phyloP scores from a whole-genome alignment of 2,888 invertebrate genomes.

The Tetragonisca angustula region DNA sequence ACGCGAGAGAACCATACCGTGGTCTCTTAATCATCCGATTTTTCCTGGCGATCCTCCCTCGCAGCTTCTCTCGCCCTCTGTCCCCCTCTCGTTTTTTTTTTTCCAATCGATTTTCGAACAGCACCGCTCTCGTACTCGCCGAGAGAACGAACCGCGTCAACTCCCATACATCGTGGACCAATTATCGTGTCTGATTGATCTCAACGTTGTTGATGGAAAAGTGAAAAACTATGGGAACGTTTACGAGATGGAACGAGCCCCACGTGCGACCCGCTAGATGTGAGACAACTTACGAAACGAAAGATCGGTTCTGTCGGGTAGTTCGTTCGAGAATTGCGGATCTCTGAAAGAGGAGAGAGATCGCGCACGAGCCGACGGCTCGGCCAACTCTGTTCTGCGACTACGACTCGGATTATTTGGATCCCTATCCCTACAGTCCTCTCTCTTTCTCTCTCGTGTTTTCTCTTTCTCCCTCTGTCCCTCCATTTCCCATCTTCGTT shows the following conservation, averaged over 20 bases:
- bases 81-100: slow-evolving; percentile 58
- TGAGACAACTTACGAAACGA: neutral
- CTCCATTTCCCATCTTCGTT: slow-evolving; percentile 71
- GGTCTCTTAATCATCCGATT: slow-evolving; percentile 79
- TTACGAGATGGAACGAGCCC: too few relatives aligned
- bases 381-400: slow-evolving; percentile 79
- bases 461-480: slow-evolving; percentile 68
- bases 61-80: neutral
- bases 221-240: too few relatives aligned
- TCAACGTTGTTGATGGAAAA: too few relatives aligned
- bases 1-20: slow-evolving; percentile 72
- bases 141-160: neutral
- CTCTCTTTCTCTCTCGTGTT: slow-evolving; percentile 65
- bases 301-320: neutral
- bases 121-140: neutral
- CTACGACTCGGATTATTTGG: slow-evolving; percentile 80
- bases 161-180: neutral
- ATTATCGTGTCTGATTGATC: neutral
- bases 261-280: too few relatives aligned
- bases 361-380: slow-evolving; percentile 82
- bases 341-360: neutral
- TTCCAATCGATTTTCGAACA: slow-evolving; percentile 63
- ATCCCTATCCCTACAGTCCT: slow-evolving; percentile 79
- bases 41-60: slow-evolving; percentile 63
- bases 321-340: too few relatives aligned